Conservation (phyloP, 2,888 invertebrate species). For the Parnassius smintheus region DNA sequence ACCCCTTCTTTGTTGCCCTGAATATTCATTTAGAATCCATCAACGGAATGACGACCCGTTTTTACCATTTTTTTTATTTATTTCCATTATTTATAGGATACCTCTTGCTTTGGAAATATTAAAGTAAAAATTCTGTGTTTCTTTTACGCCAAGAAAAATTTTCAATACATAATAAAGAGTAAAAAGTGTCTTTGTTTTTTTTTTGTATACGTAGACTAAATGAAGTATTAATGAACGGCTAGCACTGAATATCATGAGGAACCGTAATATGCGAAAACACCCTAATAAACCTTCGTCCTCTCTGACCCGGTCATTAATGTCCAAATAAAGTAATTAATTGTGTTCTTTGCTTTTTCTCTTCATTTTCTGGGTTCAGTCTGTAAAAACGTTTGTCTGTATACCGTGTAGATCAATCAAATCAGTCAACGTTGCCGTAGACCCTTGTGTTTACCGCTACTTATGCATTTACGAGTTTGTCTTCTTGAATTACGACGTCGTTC, state of each 20-base stretch:
- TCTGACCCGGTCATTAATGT: constrained; percentile 76
- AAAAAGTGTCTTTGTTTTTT: too few species aligned
- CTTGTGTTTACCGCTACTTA: constrained; percentile 61
- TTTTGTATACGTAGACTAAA: not conserved
- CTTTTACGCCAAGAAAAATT: constrained; percentile 26
- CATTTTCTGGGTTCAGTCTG: constrained; percentile 66
- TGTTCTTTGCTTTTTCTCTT: constrained; percentile 67
- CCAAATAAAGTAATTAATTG: constrained; percentile 80
- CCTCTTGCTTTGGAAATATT: constrained; percentile 59
- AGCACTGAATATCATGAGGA: constrained; percentile 25
- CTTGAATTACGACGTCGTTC: constrained; percentile 37
- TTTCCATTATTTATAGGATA: constrained; percentile 55
- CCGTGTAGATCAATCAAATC: constrained; percentile 76
- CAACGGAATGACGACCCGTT: constrained; percentile 68
- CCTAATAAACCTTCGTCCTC: constrained; percentile 71
- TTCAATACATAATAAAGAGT: too few species aligned
- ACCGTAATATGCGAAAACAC: constrained; percentile 44
- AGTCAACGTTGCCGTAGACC: constrained; percentile 56
- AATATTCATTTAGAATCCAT: constrained; percentile 78
- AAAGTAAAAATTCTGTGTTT: constrained; percentile 20
- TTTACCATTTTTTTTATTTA: constrained; percentile 61
- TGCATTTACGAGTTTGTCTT: constrained; percentile 65
- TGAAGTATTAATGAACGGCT: constrained; percentile 16
- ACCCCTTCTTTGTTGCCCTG: constrained; percentile 71
- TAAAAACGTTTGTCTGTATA: constrained; percentile 65